phyloP scores from a whole-genome alignment of 2,797 vertebrate genomes.

The Argyrosomus regius region DNA sequence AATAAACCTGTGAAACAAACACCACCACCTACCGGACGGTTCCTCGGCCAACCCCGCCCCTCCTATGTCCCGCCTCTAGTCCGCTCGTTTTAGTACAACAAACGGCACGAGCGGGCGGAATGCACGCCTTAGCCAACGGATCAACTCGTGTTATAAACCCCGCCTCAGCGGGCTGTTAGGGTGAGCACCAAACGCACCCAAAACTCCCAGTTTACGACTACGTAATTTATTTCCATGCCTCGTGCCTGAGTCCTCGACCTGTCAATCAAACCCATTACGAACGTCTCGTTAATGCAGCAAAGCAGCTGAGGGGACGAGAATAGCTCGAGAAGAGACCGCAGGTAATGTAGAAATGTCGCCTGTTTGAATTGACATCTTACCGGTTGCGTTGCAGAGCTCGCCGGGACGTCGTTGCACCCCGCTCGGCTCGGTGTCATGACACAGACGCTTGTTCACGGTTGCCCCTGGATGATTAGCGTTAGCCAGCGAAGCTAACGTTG shows the following conservation, averaged over 20 bases:
- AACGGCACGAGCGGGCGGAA: slow-evolving; percentile 39
- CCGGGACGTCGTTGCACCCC: background rate
- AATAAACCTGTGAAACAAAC: slow-evolving; percentile 4
- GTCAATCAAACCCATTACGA: slow-evolving; percentile 84
- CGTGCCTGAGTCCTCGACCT: slow-evolving; percentile 57
- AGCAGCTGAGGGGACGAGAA: slow-evolving; percentile 78
- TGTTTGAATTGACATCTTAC: background rate
- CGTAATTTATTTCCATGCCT: slow-evolving; percentile 74
- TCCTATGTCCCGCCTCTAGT: slow-evolving; percentile 65
- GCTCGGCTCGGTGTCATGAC: slow-evolving; percentile 42
- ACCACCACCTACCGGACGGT: slow-evolving; percentile 35
- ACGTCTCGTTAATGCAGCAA: slow-evolving; percentile 79
- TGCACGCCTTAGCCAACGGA: rapidly evolving
- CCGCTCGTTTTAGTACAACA: rapidly evolving
- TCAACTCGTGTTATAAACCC: background rate
- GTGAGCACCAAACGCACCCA: background rate
- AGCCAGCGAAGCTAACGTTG: slow-evolving; percentile 46
- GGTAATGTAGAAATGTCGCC: slow-evolving; percentile 69
- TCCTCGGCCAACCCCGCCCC: slow-evolving; percentile 51
- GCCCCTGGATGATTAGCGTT: slow-evolving; percentile 44
- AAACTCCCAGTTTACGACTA: slow-evolving; percentile 23
- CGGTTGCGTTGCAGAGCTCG: background rate
- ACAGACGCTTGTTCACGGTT: background rate
- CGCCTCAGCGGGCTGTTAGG: background rate
- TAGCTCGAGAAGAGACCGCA: slow-evolving; percentile 73